Percentiles rank a stretch among this genome's conserved stretches.
phyloP scores from a whole-genome alignment of 2,113 vertebrate species.

The Archilochus colubris region DNA sequence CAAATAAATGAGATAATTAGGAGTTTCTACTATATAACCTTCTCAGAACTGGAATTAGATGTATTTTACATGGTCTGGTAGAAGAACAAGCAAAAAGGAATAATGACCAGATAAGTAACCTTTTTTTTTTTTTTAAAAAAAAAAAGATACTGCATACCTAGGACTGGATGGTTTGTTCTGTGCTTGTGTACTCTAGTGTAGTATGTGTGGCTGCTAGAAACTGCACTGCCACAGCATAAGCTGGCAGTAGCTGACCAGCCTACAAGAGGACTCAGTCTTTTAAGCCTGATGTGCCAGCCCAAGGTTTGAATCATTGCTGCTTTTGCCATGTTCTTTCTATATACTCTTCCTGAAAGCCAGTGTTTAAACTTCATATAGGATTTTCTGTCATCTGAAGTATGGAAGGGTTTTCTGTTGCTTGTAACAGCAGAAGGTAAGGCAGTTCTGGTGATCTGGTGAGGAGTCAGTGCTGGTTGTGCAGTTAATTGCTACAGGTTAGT shows the following conservation, averaged over 20 bases:
- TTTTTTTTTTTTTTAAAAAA: neutral
- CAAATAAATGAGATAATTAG: slow-evolving; percentile 59
- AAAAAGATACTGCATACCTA: neutral
- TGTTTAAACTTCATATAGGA: neutral
- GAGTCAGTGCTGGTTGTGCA: neutral
- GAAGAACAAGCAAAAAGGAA: neutral
- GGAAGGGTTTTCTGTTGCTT: neutral
- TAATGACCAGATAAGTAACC: neutral
- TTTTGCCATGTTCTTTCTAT: neutral
- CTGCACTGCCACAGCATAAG: neutral
- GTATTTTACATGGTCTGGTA: neutral
- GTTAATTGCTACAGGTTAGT: neutral
- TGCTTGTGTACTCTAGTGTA: neutral
- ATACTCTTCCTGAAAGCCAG: neutral
- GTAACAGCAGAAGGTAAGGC: neutral
- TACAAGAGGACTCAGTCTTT: neutral
- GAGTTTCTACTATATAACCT: slow-evolving; percentile 40
- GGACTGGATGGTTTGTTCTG: neutral
- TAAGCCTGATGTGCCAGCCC: neutral
- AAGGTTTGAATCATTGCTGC: neutral
- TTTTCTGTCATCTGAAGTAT: neutral
- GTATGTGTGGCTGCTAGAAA: neutral
- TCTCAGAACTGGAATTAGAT: slow-evolving; percentile 16
- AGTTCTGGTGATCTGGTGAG: neutral
- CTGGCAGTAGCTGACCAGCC: neutral